Conservation (phyloP, 1,140 invertebrate species). For the Asobara japonica region DNA sequence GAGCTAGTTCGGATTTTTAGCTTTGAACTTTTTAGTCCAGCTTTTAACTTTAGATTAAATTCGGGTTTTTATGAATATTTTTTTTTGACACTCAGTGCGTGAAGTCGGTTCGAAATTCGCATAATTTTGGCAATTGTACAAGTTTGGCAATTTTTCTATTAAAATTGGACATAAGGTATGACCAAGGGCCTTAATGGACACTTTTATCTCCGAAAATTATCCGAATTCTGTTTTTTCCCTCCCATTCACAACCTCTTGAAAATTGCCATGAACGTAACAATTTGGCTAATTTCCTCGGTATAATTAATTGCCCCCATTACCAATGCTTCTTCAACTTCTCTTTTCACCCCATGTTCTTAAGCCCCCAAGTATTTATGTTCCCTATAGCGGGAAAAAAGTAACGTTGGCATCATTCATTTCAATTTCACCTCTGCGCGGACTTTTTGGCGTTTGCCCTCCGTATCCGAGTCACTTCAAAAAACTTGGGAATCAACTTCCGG, state of each 20-base stretch:
- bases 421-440: not conserved
- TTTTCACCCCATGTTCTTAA: not conserved
- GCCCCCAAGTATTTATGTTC: conserved; percentile 16
- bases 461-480: not conserved
- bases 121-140: no score
- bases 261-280: conserved; percentile 1
- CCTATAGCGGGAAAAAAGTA: not conserved
- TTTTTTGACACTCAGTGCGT: no score
- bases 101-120: no score
- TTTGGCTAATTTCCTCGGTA: not conserved
- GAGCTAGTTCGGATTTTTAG: no score
- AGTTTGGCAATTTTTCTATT: no score
- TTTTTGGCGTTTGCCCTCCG: not conserved
- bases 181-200: not conserved
- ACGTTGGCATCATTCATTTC: conserved; percentile 15
- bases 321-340: conserved; percentile 7
- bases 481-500: not conserved
- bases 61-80: no score
- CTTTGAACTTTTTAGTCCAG: no score
- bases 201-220: not conserved
- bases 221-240: not conserved
- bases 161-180: not conserved
- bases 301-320: conserved; percentile 6
- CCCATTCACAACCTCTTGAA: not conserved
- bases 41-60: no score